A percentile compares a stretch with the other conserved stretches of the same genome.
Evolutionary conservation across 2,888 invertebrate species (phyloP).

Genomic region (Lepidocyrtinus sp.): DNA sequence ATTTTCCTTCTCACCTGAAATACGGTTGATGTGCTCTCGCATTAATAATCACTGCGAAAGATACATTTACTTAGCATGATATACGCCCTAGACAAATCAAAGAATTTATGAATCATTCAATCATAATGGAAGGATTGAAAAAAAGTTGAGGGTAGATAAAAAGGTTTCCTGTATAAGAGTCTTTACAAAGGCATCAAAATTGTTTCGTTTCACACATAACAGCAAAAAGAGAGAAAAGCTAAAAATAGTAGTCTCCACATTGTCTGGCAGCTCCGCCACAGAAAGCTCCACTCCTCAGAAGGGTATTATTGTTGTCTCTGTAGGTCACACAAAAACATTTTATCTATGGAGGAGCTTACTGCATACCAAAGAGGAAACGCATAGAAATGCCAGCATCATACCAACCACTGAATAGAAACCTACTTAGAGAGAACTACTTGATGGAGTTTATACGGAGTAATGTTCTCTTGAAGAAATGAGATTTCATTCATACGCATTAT

Average conservation of each 20-base stretch:
- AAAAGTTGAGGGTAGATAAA: background rate
- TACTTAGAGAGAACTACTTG: no score
- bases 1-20: no score
- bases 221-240: conserved; percentile 30
- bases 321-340: conserved; percentile 32
- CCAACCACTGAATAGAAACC: no score
- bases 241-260: conserved; percentile 61
- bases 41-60: background rate
- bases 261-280: conserved; percentile 44
- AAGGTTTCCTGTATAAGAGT: conserved; percentile 19
- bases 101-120: conserved; percentile 49
- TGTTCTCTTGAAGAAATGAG: background rate
- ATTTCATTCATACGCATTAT: background rate
- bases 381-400: no score
- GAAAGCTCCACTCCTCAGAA: background rate
- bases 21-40: conserved; percentile 19
- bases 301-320: conserved; percentile 41
- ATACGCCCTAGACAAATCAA: background rate
- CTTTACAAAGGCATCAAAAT: background rate
- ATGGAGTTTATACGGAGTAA: background rate
- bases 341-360: background rate
- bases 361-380: background rate
- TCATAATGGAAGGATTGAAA: conserved; percentile 29
- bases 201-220: conserved; percentile 37
- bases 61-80: no score